Base-by-base conservation (phyloP, 2,888 invertebrate species). In the Parochlus steinenii region DNA sequence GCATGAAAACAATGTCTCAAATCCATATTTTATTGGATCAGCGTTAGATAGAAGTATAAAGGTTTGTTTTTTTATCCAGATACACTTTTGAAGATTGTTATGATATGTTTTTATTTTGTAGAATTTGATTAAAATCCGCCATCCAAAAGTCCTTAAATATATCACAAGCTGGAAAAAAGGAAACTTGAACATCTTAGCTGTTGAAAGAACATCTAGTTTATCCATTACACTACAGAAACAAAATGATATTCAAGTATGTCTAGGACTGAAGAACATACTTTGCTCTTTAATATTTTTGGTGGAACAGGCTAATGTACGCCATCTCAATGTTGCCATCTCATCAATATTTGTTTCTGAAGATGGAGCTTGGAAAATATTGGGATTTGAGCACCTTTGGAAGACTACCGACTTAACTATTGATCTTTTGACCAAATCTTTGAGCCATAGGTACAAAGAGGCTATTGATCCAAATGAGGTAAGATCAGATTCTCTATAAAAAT, bases 341-440 rank as follows among this genome's bases (percentile, higher is more conserved):
- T 74, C 86, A 4, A 67, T 90, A 40, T 90, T 82, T 60, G 74
- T 89, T 6, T 74, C 79, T 17, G 68, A 70, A 11, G 82, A 86
- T 58, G 86, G 87, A 1, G 72, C 71, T 39, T 90, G 90, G 90
- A 82, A 83, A 51, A 63, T 90, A 19, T 85, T 82, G 8, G 85
- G 85, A 4, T 64, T 89, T 49, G 87, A 90, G 53, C 81, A 76
- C 53, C 63, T 82, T 8, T 79, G 74, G 55, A 65, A 69, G 44
- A 71, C 71, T 45, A 62, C 61, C 38, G 79, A 82, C 42, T 55
- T 81, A 11, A 74, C 68, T 30, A 52, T 64, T 33, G 64, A 68
- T 25, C 71, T 77, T 48, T 59, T 82, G 28, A 71, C 69, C 48
- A 72, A 76, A 55, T 69, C 74, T 10, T 69, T 69, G 49, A 63